phyloP scores from a whole-genome alignment of 37 sponge, comb jelly and placozoan genomes.

The Oscarella lobularis region DNA sequence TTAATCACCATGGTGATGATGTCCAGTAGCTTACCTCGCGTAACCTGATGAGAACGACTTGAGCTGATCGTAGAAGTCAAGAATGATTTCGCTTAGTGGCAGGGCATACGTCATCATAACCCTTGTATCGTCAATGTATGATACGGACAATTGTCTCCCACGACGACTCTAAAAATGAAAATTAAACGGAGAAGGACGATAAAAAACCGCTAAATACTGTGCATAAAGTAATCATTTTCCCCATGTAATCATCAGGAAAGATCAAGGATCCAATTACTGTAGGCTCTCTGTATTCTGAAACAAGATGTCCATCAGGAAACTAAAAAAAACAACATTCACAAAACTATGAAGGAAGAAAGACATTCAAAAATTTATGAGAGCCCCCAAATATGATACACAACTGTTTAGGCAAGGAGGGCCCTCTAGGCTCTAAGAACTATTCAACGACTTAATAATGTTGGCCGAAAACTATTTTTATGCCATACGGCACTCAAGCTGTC shows the following conservation, averaged over 20 bases:
- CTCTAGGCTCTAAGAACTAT: too few relatives aligned
- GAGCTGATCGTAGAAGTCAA: conserved; percentile 73
- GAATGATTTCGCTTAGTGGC: conserved; percentile 73
- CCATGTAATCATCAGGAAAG: conserved; percentile 58
- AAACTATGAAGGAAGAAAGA: neutral
- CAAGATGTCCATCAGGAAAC: conserved; percentile 33
- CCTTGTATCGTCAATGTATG: conserved; percentile 41
- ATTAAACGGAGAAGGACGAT: neutral
- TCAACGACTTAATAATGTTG: too few relatives aligned
- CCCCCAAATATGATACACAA: too few relatives aligned
- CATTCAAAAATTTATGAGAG: too few relatives aligned
- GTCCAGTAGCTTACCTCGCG: conserved; percentile 38
- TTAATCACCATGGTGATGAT: conserved; percentile 3
- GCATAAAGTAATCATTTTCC: conserved; percentile 53
- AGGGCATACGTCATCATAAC: conserved; percentile 64
- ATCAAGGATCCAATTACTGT: conserved; percentile 62
- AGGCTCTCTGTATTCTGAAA: conserved; percentile 50
- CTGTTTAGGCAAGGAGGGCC: too few relatives aligned
- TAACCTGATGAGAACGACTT: conserved; percentile 82
- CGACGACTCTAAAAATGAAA: conserved; percentile 1
- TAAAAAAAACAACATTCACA: conserved; percentile 4
- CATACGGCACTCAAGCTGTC: neutral
- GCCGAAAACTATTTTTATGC: too few relatives aligned
- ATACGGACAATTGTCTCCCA: conserved; percentile 43
- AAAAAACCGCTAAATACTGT: too few relatives aligned